phyloP scores from a whole-genome alignment of 2,888 invertebrate species.

The Andrena dorsata region DNA sequence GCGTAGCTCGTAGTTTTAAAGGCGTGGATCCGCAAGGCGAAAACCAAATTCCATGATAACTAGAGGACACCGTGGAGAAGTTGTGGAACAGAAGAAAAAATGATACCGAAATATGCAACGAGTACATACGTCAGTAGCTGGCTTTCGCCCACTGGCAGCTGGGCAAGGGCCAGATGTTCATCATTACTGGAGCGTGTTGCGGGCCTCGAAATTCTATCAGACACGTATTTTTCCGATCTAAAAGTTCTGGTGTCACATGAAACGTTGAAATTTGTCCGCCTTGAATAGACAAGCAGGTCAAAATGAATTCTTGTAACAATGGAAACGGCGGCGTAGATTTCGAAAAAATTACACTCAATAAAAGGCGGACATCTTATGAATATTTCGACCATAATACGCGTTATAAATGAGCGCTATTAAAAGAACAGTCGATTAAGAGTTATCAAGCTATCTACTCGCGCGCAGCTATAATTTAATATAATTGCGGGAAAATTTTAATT shows the following conservation, averaged over 20 bases:
- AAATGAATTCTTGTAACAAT: neutral
- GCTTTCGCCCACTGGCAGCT: constrained; percentile 60
- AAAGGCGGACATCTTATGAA: neutral
- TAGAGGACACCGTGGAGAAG: constrained; percentile 2
- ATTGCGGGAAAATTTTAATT: neutral
- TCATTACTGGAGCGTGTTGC: constrained; percentile 55
- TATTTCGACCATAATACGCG: neutral
- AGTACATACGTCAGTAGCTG: constrained; percentile 24
- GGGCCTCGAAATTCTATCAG: constrained; percentile 49
- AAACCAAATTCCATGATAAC: constrained; percentile 11
- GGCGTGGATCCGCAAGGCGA: neutral
- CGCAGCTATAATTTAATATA: neutral
- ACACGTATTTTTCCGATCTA: constrained; percentile 19
- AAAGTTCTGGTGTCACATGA: constrained; percentile 36
- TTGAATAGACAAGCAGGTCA: constrained; percentile 10
- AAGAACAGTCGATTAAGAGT: neutral
- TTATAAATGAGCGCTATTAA: neutral
- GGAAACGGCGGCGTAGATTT: neutral
- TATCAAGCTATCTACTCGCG: neutral
- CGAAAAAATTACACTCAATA: neutral
- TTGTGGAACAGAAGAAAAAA: constrained; percentile 7
- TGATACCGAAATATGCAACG: constrained; percentile 36
- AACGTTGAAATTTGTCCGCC: constrained; percentile 19
- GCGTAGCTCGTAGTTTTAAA: neutral
- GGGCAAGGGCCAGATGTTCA: constrained; percentile 66